phyloP scores from a whole-genome alignment of 1,140 invertebrate genomes.

The Drosophila arawakana region DNA sequence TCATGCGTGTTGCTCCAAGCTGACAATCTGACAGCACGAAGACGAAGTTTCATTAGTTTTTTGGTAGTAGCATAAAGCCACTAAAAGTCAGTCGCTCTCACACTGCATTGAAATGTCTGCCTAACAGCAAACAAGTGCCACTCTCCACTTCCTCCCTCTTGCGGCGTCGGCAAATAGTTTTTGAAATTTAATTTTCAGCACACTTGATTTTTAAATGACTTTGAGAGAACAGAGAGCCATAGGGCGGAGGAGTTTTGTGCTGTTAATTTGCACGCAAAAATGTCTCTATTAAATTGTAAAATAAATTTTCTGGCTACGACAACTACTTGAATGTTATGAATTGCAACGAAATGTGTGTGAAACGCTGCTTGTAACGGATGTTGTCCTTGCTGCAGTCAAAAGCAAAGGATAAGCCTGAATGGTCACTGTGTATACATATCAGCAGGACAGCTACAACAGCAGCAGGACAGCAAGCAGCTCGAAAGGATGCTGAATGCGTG shows the following conservation, averaged over 20 bases:
- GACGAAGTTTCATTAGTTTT: slow-evolving; percentile 72
- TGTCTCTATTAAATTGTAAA: slow-evolving; percentile 73
- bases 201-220: slow-evolving; percentile 68
- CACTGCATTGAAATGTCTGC: slow-evolving; percentile 44
- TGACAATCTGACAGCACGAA: not conserved
- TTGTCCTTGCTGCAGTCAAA: slow-evolving; percentile 59
- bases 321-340: slow-evolving; percentile 61
- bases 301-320: slow-evolving; percentile 11
- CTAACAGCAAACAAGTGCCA: too few species aligned
- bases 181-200: slow-evolving; percentile 76
- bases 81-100: slow-evolving; percentile 56
- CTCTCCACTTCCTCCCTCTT: not conserved
- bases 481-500: slow-evolving; percentile 54
- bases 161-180: slow-evolving; percentile 53
- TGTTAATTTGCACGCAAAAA: slow-evolving; percentile 71
- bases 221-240: not conserved
- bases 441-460: slow-evolving; percentile 14
- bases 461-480: slow-evolving; percentile 9
- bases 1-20: slow-evolving; percentile 43
- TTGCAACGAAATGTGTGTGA: slow-evolving; percentile 53
- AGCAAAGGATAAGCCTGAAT: slow-evolving; percentile 65
- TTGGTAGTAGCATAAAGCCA: slow-evolving; percentile 42
- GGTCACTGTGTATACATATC: slow-evolving; percentile 55
- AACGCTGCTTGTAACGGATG: slow-evolving; percentile 55
- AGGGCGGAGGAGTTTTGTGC: slow-evolving; percentile 34